Base-by-base conservation (phyloP, 1,140 invertebrate genomes). In the Diorhabda sublineata region DNA sequence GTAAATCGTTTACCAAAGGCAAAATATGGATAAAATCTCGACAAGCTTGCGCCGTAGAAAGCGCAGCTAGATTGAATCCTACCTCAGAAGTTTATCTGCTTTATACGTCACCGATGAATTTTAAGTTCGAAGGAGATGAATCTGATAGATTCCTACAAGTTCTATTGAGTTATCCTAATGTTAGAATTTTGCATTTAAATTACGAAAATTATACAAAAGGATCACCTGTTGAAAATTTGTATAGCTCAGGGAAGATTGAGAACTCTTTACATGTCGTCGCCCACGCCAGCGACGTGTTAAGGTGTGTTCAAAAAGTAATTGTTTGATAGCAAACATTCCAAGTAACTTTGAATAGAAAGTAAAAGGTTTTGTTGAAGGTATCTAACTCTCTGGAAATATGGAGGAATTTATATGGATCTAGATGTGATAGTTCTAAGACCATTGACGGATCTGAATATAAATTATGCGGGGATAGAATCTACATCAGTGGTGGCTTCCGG, bases 321-420 rank as follows among this genome's bases (percentile, higher is more conserved):
- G 2, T 52, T 52, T 52, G n/a, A 3, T n/a, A 4, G 8, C 2
- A 52, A 52, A 26, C 26, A 26, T 26, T 26, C 26, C 26, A 26
- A 1, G 1, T 26, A 26, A 26, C 26, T 26, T 26, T 26, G 26
- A 26, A 26, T 26, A 26, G 26, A 26, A 26, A 26, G 26, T 26
- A 26, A 26, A 1, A 26, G 26, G 2, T 42, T 5, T 61, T 42
- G 3, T 64, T 57, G 5, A 67, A 77, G 91, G 68, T 92, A 88
- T 71, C 73, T 92, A 7, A 88, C 89, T 0, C 78, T 93, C 0
- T 92, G 88, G 84, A 92, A 91, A 76, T 92, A 86, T 68, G 90
- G 91, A 43, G 92, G 92, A 1, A 88, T 91, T 47, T 93, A 93
- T 78, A 77, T 93, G 58, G 92, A 94, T 71, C 78, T 92, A 66